Conservation (phyloP, 2,888 invertebrate species). For the Melipona bicolor region DNA sequence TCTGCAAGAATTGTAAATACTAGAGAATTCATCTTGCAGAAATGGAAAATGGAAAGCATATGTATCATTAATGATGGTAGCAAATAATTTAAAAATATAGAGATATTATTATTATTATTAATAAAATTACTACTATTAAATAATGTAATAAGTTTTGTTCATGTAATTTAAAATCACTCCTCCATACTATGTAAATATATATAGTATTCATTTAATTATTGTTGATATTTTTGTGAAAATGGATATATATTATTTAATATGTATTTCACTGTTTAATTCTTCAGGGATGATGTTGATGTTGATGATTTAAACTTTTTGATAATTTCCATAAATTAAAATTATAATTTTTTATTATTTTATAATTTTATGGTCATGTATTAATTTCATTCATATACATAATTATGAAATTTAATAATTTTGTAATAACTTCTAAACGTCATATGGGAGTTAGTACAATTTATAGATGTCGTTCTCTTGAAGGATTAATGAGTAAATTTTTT, state of each 20-base stretch:
- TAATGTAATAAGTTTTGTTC: slow-evolving; percentile 51
- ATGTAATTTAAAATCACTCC: slow-evolving; percentile 65
- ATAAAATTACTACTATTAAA: slow-evolving; percentile 22
- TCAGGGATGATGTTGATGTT: too few species aligned
- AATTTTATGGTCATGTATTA: too few species aligned
- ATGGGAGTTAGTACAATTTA: too few species aligned
- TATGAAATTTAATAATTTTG: too few species aligned
- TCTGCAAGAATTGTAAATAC: slow-evolving; percentile 77
- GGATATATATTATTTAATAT: slow-evolving; percentile 45
- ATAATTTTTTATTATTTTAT: too few species aligned
- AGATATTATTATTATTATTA: slow-evolving; percentile 30
- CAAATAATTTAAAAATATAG: slow-evolving; percentile 46
- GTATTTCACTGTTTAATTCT: slow-evolving; percentile 23
- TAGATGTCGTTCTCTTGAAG: too few species aligned
- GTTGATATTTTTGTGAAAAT: slow-evolving; percentile 20
- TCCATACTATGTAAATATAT: slow-evolving; percentile 62
- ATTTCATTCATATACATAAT: too few species aligned
- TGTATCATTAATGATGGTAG: slow-evolving; percentile 77
- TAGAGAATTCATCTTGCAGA: slow-evolving; percentile 78
- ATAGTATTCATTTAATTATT: slow-evolving; percentile 36
- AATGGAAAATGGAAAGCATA: slow-evolving; percentile 82
- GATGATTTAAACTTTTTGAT: too few species aligned
- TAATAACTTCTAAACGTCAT: too few species aligned
- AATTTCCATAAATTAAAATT: too few species aligned
- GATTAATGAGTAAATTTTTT: not conserved